These are phyloP conservation scores for Solenopsis fugax DNA, from an alignment of 1,140 invertebrate genomes.

Conservation along the genomic window DNA sequence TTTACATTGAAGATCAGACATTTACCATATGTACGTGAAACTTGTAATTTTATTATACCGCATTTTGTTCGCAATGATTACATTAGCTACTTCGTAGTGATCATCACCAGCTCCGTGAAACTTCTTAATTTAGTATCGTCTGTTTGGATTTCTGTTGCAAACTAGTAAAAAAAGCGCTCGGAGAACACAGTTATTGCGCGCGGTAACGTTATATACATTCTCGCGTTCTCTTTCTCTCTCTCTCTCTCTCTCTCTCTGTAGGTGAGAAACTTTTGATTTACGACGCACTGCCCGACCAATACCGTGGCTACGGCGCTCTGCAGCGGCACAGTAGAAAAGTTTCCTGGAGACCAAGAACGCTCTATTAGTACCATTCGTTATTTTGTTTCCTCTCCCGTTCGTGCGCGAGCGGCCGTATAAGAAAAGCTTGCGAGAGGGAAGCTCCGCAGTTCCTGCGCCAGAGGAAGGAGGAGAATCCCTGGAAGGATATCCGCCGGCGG, in stretches of 20 bases:
- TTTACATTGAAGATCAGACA: background rate
- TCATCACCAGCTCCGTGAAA: background rate
- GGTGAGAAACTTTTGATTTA: slow-evolving; percentile 80
- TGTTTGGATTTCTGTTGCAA: slow-evolving; percentile 11
- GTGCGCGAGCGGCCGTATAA: slow-evolving; percentile 47
- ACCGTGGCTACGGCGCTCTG: slow-evolving; percentile 15
- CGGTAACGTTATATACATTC: slow-evolving; percentile 49
- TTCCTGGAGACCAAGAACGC: slow-evolving; percentile 73
- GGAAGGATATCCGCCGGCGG: slow-evolving; percentile 72
- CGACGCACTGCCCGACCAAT: slow-evolving; percentile 66
- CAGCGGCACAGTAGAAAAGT: slow-evolving; percentile 66
- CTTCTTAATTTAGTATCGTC: slow-evolving; percentile 41
- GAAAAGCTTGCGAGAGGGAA: slow-evolving; percentile 65
- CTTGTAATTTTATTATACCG: slow-evolving; percentile 24
- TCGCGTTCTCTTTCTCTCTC: slow-evolving; percentile 1
- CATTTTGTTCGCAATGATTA: background rate
- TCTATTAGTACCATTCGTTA: slow-evolving; percentile 80
- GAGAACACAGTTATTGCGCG: slow-evolving; percentile 59
- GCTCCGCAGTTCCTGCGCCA: slow-evolving; percentile 62
- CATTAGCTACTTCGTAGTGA: slow-evolving; percentile 1
- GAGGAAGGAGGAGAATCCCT: slow-evolving; percentile 48
- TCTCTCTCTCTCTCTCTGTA: slow-evolving; percentile 38
- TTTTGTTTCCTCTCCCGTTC: slow-evolving; percentile 71
- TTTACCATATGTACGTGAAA: background rate
- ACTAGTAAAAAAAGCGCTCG: slow-evolving; percentile 3